Base-by-base conservation (phyloP, 2,113 vertebrate species). In the Orientallactaga bullata region DNA sequence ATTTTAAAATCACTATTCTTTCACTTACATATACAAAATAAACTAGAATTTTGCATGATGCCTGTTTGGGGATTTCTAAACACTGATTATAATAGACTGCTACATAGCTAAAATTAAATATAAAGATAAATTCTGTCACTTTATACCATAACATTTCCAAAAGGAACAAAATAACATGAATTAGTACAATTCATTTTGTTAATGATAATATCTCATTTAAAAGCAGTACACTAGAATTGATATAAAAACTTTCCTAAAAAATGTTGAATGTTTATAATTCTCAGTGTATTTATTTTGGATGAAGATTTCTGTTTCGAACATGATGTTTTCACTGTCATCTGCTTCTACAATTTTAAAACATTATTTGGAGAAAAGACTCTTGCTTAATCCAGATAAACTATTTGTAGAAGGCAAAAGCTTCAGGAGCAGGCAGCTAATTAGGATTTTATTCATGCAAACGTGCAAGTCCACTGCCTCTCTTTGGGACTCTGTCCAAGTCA, bases 361-460 rank as follows among this genome's bases (percentile, higher is more conserved):
- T 60, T 81, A 26, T 78, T 79, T 82, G 35, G 37, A 30, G 24
- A n/a, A 76, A 85, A 84, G 32, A 77, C 85, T 20, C 39, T 58
- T 90, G 72, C 61, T 20, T 92, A 1, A 0, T 65, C 13, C 61
- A 90, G 58, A 85, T 18, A 18, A 26, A 88, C 86, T 86, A 74
- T 94, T 92, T 91, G 35, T 92, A 69, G 83, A 78, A 60, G 76
- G 60, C 47, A 90, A 92, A 93, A 93, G 92, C n/a, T 47, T 92
- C 35, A 91, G 86, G 47, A 89, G 24, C 69, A 78, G 89, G 51
- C 66, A 89, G 63, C 90, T 97, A 96, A 97, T 97, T 96, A 96
- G 94, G 72, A 94, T 87, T 96, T 96, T 94, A 66, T 94, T 95
- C 89, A 94, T 96, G 95, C 94, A 92, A 85, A 94, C 83, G 94